Conservation (phyloP, 1,140 invertebrate genomes). For the Pollicipes pollicipes region DNA sequence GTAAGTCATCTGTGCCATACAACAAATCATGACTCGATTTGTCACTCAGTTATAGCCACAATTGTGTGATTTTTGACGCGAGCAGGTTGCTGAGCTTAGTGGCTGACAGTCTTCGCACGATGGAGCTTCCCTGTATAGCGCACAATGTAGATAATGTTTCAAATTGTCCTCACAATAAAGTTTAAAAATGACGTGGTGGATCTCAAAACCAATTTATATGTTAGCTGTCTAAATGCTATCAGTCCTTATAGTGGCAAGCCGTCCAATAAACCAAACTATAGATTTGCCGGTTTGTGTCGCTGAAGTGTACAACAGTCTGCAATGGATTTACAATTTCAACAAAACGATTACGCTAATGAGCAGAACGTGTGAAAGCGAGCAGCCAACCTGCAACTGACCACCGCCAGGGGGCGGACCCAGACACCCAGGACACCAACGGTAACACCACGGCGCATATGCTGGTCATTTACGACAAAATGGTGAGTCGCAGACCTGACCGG, state of each 20-base stretch:
- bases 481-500: conserved; percentile 26
- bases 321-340: neutral
- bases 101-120: no score
- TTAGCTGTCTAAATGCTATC: neutral
- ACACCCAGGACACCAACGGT: conserved; percentile 90
- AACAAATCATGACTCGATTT: no score
- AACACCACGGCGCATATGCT: conserved; percentile 94
- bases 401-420: conserved; percentile 62
- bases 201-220: no score
- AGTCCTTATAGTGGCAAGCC: no score
- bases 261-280: neutral
- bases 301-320: neutral
- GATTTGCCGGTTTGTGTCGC: neutral
- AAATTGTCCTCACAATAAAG: no score
- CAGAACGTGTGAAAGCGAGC: neutral
- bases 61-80: neutral
- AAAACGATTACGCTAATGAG: no score
- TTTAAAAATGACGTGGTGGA: no score
- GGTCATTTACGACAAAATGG: conserved; percentile 86
- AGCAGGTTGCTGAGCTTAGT: neutral
- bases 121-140: no score
- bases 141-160: no score
- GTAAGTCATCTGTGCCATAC: neutral
- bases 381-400: no score
- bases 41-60: no score